phyloP scores from a whole-genome alignment of 1,140 invertebrate genomes.

The Platyscapa corneri region DNA sequence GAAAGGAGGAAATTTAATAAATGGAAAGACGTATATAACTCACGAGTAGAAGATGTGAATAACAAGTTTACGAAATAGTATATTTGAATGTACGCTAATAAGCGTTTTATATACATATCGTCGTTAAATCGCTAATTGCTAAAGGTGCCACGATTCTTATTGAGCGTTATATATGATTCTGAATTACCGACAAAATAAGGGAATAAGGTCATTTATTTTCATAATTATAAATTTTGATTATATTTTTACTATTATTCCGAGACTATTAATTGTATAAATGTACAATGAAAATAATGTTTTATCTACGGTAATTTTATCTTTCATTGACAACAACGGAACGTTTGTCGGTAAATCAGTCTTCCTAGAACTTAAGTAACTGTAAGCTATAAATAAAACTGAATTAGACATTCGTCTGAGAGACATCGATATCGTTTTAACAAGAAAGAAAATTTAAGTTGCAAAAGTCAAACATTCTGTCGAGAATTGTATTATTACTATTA shows the following conservation, averaged over 20 bases:
- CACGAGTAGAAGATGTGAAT: slow-evolving; percentile 12
- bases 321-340: slow-evolving; percentile 31
- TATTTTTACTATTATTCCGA: slow-evolving; percentile 20
- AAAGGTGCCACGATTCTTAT: slow-evolving; percentile 50
- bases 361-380: slow-evolving; percentile 47
- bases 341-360: slow-evolving; percentile 53
- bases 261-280: slow-evolving; percentile 47
- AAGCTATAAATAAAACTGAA: slow-evolving; percentile 49
- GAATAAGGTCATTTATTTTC: neutral
- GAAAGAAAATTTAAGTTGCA: slow-evolving; percentile 45
- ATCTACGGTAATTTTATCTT: slow-evolving; percentile 20
- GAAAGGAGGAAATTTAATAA: neutral
- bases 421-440: slow-evolving; percentile 38
- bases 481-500: slow-evolving; percentile 55
- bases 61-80: no score
- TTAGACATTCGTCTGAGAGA: slow-evolving; percentile 42
- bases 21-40: slow-evolving; percentile 30
- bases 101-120: slow-evolving; percentile 47
- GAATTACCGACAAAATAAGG: slow-evolving; percentile 51
- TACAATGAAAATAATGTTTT: slow-evolving; percentile 43
- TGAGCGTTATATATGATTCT: slow-evolving; percentile 48
- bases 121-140: slow-evolving; percentile 47
- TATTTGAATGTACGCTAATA: slow-evolving; percentile 36
- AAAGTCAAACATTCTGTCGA: slow-evolving; percentile 57
- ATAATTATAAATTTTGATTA: slow-evolving; percentile 23